Percentiles rank a stretch among this genome's conserved stretches.
phyloP scores from a whole-genome alignment of 2,113 vertebrate species.

The Epinephelus cyanopodus region DNA sequence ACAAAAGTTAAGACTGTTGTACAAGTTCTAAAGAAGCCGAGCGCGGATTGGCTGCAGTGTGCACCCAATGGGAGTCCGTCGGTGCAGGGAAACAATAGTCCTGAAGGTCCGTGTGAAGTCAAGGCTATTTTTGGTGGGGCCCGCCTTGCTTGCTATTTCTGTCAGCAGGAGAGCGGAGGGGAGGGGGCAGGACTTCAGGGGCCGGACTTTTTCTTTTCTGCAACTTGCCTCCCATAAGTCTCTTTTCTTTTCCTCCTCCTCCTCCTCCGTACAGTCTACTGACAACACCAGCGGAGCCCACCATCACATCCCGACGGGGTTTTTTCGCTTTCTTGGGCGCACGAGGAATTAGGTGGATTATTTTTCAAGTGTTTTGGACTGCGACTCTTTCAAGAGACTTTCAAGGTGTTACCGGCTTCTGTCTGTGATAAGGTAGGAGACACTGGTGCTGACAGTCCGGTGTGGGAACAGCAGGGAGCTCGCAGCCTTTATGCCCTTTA shows the following conservation, averaged over 20 bases:
- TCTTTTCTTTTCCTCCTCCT: slow-evolving; percentile 56
- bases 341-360: slow-evolving; percentile 47
- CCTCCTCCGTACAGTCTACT: slow-evolving; percentile 34
- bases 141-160: slow-evolving; percentile 86
- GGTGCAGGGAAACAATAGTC: slow-evolving; percentile 75
- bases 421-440: slow-evolving; percentile 57
- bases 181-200: slow-evolving; percentile 47
- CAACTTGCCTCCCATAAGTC: slow-evolving; percentile 69
- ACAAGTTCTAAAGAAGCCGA: slow-evolving; percentile 17
- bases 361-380: slow-evolving; percentile 6
- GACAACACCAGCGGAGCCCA: slow-evolving; percentile 46
- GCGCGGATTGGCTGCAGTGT: slow-evolving; percentile 62
- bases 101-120: slow-evolving; percentile 75
- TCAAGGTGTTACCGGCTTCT: background rate
- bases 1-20: slow-evolving; percentile 30
- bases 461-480: slow-evolving; percentile 23
- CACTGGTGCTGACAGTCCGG: slow-evolving; percentile 7
- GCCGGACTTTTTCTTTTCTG: slow-evolving; percentile 71
- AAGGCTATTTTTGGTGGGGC: slow-evolving; percentile 84
- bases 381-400: background rate
- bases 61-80: slow-evolving; percentile 58
- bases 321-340: slow-evolving; percentile 16
- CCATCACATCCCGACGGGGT: slow-evolving; percentile 47
- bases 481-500: background rate
- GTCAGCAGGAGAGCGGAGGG: slow-evolving; percentile 72